Conservation (phyloP, 2,113 vertebrate genomes). For the Parus major region DNA sequence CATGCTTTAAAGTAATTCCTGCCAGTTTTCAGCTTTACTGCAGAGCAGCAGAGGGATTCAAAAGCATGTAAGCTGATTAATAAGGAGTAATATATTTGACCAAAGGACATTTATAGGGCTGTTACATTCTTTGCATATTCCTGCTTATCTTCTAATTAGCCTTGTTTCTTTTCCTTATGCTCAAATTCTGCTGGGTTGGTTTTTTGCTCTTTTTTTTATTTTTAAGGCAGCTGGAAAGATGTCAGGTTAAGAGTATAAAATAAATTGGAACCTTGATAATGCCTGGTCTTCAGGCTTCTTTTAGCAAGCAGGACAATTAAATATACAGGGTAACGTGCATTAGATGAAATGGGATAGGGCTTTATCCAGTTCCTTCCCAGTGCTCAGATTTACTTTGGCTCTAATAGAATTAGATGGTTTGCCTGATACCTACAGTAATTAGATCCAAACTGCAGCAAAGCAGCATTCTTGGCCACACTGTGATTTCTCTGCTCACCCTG, state of each 20-base stretch:
- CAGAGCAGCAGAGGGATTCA: not conserved
- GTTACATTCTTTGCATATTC: slow-evolving; percentile 3
- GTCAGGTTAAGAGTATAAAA: not conserved
- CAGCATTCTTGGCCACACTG: not conserved
- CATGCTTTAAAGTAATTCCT: not conserved
- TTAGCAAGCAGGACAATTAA: not conserved
- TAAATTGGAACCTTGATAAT: not conserved
- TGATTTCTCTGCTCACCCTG: not conserved
- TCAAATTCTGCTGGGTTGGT: not conserved
- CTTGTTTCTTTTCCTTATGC: not conserved
- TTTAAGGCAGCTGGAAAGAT: not conserved
- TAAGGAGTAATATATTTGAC: not conserved
- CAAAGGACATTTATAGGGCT: slow-evolving; percentile 7
- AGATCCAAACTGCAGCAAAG: not conserved
- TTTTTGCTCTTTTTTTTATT: not conserved
- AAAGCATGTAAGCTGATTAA: slow-evolving; percentile 11
- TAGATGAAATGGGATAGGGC: slow-evolving; percentile 1
- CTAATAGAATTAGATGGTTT: not conserved
- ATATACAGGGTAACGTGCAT: not conserved
- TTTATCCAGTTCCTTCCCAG: not conserved
- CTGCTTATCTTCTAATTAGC: not conserved
- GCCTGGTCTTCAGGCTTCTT: not conserved
- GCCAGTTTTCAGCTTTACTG: slow-evolving; percentile 18
- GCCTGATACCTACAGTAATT: not conserved
- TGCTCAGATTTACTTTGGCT: not conserved